Evolutionary conservation across 2,888 invertebrate genomes (phyloP).

Genomic region (Spodoptera exigua): DNA sequence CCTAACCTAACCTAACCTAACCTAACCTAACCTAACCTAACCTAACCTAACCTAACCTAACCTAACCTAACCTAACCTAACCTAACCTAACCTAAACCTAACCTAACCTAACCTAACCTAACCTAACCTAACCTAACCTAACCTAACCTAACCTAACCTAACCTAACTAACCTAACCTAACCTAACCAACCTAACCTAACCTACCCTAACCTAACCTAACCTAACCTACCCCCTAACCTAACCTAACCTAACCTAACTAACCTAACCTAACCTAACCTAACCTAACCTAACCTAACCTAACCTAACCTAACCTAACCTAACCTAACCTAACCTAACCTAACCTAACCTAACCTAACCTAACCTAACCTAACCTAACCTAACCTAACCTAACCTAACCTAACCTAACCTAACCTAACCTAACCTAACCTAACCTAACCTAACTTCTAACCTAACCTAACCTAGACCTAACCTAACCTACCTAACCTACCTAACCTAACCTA

Average conservation of each 20-base stretch:
- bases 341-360: constrained; percentile 43
- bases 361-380: no score
- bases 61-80: no score
- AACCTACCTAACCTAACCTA: constrained; percentile 43
- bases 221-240: constrained; percentile 10
- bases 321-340: constrained; percentile 44
- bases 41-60: no score
- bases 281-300: constrained; percentile 2
- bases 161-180: no score
- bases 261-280: no score
- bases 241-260: constrained; percentile 26
- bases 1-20: no score
- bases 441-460: constrained; percentile 22
- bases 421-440: constrained; percentile 44
- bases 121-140: no score
- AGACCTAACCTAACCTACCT: constrained; percentile 36
- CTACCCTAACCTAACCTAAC: no score
- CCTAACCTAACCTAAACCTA: constrained; percentile 20
- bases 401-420: constrained; percentile 43
- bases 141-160: no score
- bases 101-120: no score
- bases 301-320: constrained; percentile 45
- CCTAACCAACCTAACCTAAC: constrained; percentile 3
- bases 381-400: constrained; percentile 43
- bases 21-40: no score